Evolutionary conservation across 1,140 invertebrate genomes (phyloP).

Genomic region (Cydia fagiglandana): DNA sequence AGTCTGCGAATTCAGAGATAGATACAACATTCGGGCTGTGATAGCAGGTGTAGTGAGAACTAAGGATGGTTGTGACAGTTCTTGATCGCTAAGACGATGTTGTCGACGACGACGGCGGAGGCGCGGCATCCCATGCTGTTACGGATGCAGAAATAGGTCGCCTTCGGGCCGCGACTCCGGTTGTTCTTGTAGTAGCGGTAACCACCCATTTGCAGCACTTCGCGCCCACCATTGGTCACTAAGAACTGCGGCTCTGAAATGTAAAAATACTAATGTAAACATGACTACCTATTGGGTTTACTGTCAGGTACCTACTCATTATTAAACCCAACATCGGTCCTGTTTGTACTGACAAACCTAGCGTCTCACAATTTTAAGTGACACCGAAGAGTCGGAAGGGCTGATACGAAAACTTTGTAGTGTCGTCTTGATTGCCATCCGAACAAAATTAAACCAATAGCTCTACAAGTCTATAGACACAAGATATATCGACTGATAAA

Average conservation of each 20-base stretch:
- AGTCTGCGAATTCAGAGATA: too few species aligned
- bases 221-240: conserved; percentile 30
- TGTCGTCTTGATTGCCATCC: too few species aligned
- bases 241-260: conserved; percentile 43
- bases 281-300: not conserved
- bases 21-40: too few species aligned
- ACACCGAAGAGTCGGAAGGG: too few species aligned
- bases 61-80: conserved; percentile 45
- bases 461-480: too few species aligned
- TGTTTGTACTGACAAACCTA: too few species aligned
- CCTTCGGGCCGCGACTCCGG: conserved; percentile 35
- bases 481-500: too few species aligned
- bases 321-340: too few species aligned
- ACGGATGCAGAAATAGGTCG: conserved; percentile 40
- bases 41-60: not conserved
- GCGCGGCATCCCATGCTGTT: conserved; percentile 43
- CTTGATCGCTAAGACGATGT: conserved; percentile 37
- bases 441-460: too few species aligned
- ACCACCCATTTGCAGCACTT: conserved; percentile 31
- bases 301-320: too few species aligned
- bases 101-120: conserved; percentile 39
- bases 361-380: too few species aligned
- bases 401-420: too few species aligned
- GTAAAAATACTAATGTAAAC: not conserved
- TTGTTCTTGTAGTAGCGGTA: conserved; percentile 43